Conservation (phyloP, 2,113 vertebrate species). For the Apeltes quadracus region DNA sequence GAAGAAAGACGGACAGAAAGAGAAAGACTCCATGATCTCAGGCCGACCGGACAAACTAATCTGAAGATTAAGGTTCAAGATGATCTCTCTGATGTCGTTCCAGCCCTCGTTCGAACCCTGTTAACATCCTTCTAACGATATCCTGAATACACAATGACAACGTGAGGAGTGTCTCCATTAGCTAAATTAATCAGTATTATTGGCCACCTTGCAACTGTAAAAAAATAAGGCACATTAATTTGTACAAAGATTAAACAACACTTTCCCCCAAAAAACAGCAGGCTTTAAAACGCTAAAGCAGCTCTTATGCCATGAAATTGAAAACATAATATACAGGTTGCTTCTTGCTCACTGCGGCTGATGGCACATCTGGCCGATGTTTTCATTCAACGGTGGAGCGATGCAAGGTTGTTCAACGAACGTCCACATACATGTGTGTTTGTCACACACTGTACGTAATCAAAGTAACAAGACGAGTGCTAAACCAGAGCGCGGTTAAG, state of each 20-base stretch:
- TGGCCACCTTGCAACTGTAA: too few relatives aligned
- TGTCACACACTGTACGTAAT: too few relatives aligned
- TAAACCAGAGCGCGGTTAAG: background rate
- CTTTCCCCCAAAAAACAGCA: background rate
- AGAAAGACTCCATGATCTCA: background rate
- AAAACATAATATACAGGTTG: too few relatives aligned
- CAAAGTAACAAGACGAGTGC: background rate
- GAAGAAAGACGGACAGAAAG: background rate
- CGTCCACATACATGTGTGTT: too few relatives aligned
- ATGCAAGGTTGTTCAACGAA: too few relatives aligned
- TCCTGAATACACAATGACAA: background rate
- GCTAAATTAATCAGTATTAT: background rate
- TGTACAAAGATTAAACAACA: background rate
- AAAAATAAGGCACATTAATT: too few relatives aligned
- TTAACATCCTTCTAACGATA: background rate
- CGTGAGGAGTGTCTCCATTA: background rate
- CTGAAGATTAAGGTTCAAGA: slow-evolving; percentile 22
- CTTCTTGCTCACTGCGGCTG: too few relatives aligned
- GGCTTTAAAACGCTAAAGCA: too few relatives aligned
- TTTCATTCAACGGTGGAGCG: background rate
- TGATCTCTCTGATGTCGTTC: slow-evolving; percentile 23
- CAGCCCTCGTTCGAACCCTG: background rate
- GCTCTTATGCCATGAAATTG: too few relatives aligned
- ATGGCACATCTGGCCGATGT: background rate
- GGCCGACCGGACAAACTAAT: slow-evolving; percentile 13